Conservation (phyloP, 2,113 vertebrate genomes). For the Ciconia stormi region DNA sequence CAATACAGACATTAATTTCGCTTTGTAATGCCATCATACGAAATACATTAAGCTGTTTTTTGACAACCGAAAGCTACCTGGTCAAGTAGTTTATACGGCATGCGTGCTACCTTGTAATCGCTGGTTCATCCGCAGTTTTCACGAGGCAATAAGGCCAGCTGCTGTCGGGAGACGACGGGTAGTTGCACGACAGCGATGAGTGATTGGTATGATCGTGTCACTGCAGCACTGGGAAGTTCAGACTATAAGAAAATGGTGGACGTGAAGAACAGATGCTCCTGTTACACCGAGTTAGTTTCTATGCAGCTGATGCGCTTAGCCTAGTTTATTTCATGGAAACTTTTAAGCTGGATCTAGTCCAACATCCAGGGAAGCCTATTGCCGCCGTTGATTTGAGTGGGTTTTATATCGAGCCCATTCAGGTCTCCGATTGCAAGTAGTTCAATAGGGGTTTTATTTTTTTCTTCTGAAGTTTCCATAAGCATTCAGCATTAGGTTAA, state of each 20-base stretch:
- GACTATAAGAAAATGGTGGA: conserved; percentile 11
- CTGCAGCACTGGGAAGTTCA: not conserved
- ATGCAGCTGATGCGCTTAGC: conserved; percentile 51
- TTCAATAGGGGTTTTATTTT: conserved; percentile 26
- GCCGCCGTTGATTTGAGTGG: not conserved
- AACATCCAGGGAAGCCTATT: conserved; percentile 25
- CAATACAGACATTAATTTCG: conserved; percentile 51
- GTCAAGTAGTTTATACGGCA: conserved; percentile 22
- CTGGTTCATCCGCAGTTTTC: not conserved
- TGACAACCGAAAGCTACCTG: conserved; percentile 67
- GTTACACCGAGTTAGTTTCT: conserved; percentile 46
- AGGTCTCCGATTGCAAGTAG: conserved; percentile 13
- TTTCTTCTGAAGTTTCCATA: not conserved
- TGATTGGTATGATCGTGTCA: not conserved
- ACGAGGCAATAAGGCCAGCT: not conserved
- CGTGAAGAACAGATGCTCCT: conserved; percentile 48
- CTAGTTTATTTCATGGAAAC: conserved; percentile 58
- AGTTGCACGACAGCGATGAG: not conserved
- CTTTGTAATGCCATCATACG: conserved; percentile 69
- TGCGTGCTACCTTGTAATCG: conserved; percentile 3
- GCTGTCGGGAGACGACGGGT: not conserved
- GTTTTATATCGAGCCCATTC: conserved; percentile 32
- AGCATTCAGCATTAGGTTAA: not conserved
- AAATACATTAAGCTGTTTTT: conserved; percentile 72
- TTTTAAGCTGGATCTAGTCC: conserved; percentile 47